Base-by-base conservation (phyloP, 2,113 vertebrate species). In the crab-eating macaque (Macaca fascicularis) region DNA sequence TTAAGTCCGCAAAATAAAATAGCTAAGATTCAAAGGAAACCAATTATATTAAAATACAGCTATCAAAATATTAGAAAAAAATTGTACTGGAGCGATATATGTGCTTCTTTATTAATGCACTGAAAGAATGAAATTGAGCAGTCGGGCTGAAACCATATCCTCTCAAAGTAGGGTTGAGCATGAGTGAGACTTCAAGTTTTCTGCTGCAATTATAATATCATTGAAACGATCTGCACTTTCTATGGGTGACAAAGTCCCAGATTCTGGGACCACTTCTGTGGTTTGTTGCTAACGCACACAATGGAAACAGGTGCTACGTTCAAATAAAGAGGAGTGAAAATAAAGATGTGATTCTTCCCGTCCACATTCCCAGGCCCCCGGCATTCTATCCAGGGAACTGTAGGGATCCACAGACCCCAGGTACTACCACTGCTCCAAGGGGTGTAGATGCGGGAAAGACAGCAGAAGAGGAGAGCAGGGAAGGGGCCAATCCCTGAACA, bases 1-100 rank as follows among this genome's bases (percentile, higher is more conserved):
- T 48, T 59, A 76, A 80, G 67, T 23, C 27, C 20, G 19, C 16
- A 50, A 64, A 50, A 3, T 78, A 75, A 76, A 81, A 89, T 75
- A 5, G 35, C 25, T 82, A 45, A 69, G 67, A 69, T 78, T 89
- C 57, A 67, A 82, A 74, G 78, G 67, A 85, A 94, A 91, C 59
- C 61, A 89, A 75, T 59, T 90, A 40, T 17, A 86, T 72, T 93
- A 91, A 94, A 82, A 86, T 57, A 50, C 38, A 74, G 45, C 89
- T 78, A 96, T 91, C 92, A 86, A 91, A 97, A 93, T 89, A 89
- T 91, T 93, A 82, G 94, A 89, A 79, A 93, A 93, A 86, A 76
- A 17, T 27, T 45, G 17, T 17, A 1, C 48, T 64, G 48, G 43
- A 30, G 20, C 84, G 57, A 88, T 52, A 48, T 35, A 14, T 1